These are phyloP conservation scores for Drosophila pseudoobscura DNA, from an alignment of 1,140 invertebrate species.

Conservation along the genomic window DNA sequence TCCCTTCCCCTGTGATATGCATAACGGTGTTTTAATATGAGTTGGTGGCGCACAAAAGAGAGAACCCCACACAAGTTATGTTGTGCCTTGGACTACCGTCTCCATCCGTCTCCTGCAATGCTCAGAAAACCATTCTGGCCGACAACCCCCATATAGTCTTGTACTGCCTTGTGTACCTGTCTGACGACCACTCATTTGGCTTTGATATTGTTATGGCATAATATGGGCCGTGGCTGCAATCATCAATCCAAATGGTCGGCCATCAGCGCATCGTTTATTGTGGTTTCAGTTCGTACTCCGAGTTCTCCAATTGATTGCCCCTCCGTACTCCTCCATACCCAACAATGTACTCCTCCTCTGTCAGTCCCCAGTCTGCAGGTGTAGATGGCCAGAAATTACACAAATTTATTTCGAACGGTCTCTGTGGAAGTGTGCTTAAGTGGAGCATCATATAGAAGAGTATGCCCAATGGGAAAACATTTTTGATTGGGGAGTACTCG, in stretches of 20 bases:
- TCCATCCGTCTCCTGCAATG: conserved; percentile 9
- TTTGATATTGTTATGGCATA: conserved; percentile 72
- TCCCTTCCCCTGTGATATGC: conserved; percentile 59
- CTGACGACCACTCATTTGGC: conserved; percentile 48
- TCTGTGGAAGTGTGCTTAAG: conserved; percentile 6
- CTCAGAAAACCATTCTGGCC: conserved; percentile 25
- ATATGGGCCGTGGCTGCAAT: conserved; percentile 49
- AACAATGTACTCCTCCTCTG: neutral
- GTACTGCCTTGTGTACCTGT: conserved; percentile 13
- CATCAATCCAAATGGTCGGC: conserved; percentile 61
- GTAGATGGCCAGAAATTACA: conserved; percentile 26
- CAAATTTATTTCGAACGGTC: conserved; percentile 17
- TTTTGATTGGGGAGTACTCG: too few species aligned
- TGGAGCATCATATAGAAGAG: too few species aligned
- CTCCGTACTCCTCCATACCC: neutral
- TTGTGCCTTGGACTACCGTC: conserved; percentile 35
- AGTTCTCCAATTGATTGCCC: conserved; percentile 50
- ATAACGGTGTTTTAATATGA: conserved; percentile 80
- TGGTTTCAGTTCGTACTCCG: conserved; percentile 16
- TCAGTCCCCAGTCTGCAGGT: neutral
- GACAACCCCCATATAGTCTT: conserved; percentile 1
- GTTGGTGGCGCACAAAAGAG: conserved; percentile 64
- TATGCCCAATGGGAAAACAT: too few species aligned
- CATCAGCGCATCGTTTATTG: conserved; percentile 67
- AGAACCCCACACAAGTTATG: conserved; percentile 35